phyloP scores from a whole-genome alignment of 2,113 vertebrate genomes.

The Smithornis capensis region DNA sequence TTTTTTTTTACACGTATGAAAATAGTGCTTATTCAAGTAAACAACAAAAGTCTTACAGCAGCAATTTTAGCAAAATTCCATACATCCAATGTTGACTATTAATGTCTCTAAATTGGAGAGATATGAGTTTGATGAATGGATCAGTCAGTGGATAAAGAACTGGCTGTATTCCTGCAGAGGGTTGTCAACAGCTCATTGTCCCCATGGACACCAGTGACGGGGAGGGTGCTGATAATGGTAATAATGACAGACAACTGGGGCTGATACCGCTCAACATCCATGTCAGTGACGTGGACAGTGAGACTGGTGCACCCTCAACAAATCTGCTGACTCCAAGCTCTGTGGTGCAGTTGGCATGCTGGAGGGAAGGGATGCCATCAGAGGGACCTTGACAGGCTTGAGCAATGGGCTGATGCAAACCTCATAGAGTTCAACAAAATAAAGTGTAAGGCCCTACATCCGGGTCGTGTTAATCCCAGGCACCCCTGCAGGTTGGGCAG shows the following conservation, averaged over 20 bases:
- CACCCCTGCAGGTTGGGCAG: background rate
- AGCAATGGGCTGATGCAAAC: background rate
- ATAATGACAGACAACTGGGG: no score
- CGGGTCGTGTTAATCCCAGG: background rate
- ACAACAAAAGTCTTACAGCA: background rate
- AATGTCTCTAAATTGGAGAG: no score
- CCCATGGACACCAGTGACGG: background rate
- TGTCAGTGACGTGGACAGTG: no score
- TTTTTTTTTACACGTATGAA: background rate
- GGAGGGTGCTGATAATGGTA: no score
- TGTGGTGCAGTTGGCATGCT: background rate
- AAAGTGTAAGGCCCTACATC: background rate
- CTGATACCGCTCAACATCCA: no score
- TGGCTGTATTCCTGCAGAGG: background rate
- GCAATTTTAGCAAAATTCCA: background rate
- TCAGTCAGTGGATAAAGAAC: background rate
- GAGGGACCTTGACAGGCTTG: background rate
- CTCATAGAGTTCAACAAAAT: background rate
- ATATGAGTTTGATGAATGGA: background rate
- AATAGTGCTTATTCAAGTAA: background rate
- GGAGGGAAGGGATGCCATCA: no score
- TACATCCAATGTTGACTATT: background rate
- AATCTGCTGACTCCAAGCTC: background rate
- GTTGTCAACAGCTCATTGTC: background rate
- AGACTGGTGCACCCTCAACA: background rate